A percentile compares a stretch with the other conserved stretches of the same genome.
Evolutionary conservation across 2,113 vertebrate species (phyloP).

Genomic region (Chaetorhynchus papuensis): DNA sequence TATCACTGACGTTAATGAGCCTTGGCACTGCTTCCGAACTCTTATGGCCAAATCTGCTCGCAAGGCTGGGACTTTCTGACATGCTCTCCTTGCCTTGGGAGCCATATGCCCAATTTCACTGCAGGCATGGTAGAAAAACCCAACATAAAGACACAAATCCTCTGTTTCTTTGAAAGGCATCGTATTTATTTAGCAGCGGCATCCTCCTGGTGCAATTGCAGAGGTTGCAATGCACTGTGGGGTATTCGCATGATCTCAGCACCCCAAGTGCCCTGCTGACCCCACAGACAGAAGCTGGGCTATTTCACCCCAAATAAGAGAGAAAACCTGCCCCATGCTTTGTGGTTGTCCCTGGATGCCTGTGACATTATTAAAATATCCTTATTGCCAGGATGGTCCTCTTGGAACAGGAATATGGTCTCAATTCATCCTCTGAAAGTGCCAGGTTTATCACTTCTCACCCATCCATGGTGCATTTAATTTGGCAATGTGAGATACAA

Average conservation of each 20-base stretch:
- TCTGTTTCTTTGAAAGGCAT: background rate
- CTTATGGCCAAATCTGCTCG: background rate
- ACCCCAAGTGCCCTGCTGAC: fast-evolving
- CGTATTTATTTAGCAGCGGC: background rate
- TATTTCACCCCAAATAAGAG: background rate
- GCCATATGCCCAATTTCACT: background rate
- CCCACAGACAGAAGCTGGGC: background rate
- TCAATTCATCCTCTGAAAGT: background rate
- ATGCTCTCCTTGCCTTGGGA: background rate
- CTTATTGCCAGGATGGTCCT: background rate
- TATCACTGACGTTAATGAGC: background rate
- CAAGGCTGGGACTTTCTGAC: background rate
- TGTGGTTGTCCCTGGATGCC: fast-evolving
- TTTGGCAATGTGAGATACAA: background rate
- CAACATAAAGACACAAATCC: background rate
- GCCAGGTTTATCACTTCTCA: background rate
- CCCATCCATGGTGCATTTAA: background rate
- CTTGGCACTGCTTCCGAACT: background rate
- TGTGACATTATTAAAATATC: background rate
- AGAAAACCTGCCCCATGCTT: background rate
- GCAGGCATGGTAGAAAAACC: background rate
- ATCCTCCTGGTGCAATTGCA: background rate
- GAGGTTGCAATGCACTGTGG: fast-evolving
- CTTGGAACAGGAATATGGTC: background rate
- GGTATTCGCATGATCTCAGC: background rate